These are phyloP conservation scores for Amphipoea lucens DNA, from an alignment of 2,888 invertebrate species.

Conservation along the genomic window DNA sequence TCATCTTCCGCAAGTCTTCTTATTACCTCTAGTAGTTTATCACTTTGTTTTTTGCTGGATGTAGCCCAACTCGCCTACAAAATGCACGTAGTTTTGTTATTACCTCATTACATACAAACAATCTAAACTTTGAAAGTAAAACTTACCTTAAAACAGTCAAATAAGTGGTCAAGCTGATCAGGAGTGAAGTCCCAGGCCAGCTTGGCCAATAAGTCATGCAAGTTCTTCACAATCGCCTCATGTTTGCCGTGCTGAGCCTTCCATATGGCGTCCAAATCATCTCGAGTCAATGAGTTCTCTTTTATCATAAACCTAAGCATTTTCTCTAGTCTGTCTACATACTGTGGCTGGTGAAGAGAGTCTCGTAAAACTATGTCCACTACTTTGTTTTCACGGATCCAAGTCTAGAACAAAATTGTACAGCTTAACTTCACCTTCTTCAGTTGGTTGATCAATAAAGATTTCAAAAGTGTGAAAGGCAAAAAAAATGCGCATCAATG, in stretches of 20 bases:
- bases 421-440: not conserved
- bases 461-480: not conserved
- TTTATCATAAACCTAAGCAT: conserved; percentile 99
- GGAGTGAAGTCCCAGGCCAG: conserved; percentile 99
- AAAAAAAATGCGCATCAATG: not conserved
- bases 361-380: conserved; percentile 98
- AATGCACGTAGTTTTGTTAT: conserved; percentile 43
- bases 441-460: not conserved
- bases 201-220: conserved; percentile 98
- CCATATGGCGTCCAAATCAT: conserved; percentile 99
- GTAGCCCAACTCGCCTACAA: conserved; percentile 97
- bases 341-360: conserved; percentile 99
- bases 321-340: conserved; percentile 99
- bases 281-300: conserved; percentile 95
- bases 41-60: conserved; percentile 98
- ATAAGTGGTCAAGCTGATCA: conserved; percentile 98
- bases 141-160: conserved; percentile 97
- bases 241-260: conserved; percentile 99
- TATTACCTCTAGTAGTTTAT: conserved; percentile 98
- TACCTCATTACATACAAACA: not conserved
- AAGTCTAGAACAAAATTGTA: conserved; percentile 91
- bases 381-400: conserved; percentile 99
- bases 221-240: conserved; percentile 99
- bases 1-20: conserved; percentile 98
- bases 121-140: not conserved